These are phyloP conservation scores for Sebastes fasciatus DNA, from an alignment of 2,113 vertebrate genomes.

Conservation along the genomic window DNA sequence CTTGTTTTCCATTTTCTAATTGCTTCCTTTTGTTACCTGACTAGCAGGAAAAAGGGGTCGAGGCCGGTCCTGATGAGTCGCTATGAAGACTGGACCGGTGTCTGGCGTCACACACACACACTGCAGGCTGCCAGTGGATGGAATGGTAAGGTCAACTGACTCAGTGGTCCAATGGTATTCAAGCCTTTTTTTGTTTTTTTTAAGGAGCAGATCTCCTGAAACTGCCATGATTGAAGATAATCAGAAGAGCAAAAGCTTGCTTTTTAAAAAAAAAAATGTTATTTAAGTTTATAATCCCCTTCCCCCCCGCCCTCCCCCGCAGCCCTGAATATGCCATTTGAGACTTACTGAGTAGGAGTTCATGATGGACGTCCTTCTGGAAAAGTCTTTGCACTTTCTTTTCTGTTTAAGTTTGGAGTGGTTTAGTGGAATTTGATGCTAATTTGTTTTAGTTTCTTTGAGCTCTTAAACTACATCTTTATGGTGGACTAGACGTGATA, in stretches of 20 bases:
- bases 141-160: conserved; percentile 93
- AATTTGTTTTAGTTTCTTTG: background rate
- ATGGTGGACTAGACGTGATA: conserved; percentile 73
- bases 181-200: conserved; percentile 47
- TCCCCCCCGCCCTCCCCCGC: background rate
- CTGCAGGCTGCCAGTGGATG: conserved; percentile 92
- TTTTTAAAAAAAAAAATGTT: background rate
- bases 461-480: conserved; percentile 53
- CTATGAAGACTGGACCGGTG: conserved; percentile 94
- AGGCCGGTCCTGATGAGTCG: conserved; percentile 94
- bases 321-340: conserved; percentile 34
- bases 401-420: conserved; percentile 62
- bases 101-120: conserved; percentile 80
- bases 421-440: conserved; percentile 62
- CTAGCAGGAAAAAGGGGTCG: conserved; percentile 97
- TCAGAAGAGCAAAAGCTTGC: conserved; percentile 28
- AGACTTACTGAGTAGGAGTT: conserved; percentile 47
- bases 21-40: conserved; percentile 98
- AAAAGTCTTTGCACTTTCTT: conserved; percentile 75
- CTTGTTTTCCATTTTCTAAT: conserved; percentile 86
- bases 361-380: conserved; percentile 60
- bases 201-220: conserved; percentile 84
- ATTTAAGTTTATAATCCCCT: conserved; percentile 4
- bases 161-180: conserved; percentile 71
- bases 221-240: conserved; percentile 62